phyloP scores from a whole-genome alignment of 2,113 vertebrate genomes.

The Ahaetulla prasina region DNA sequence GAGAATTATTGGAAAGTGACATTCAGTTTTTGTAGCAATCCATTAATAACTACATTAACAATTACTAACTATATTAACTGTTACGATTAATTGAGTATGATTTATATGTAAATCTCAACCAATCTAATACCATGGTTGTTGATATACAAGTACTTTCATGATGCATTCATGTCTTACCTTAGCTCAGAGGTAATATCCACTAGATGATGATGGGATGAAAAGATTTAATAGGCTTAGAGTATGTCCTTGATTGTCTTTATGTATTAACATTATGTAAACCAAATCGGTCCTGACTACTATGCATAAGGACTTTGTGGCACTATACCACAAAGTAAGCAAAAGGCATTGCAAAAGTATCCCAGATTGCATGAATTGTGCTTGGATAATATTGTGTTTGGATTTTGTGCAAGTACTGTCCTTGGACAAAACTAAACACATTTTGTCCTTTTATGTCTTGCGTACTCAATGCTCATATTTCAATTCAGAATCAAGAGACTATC shows the following conservation, averaged over 20 bases:
- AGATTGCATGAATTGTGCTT: not conserved
- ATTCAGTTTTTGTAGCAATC: slow-evolving; percentile 1
- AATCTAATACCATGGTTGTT: slow-evolving; percentile 9
- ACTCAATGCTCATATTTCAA: not conserved
- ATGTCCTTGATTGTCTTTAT: not conserved
- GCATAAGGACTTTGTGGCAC: not conserved
- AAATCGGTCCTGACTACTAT: not conserved
- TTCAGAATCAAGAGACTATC: not conserved
- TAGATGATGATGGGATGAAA: not conserved
- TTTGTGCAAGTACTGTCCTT: not conserved
- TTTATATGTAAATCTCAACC: slow-evolving; percentile 3
- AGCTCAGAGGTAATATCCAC: not conserved
- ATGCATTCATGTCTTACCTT: fast-evolving
- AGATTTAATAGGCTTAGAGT: not conserved
- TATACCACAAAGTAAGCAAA: not conserved
- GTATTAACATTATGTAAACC: not conserved
- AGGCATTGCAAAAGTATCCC: not conserved
- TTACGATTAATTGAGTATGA: not conserved
- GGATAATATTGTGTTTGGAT: not conserved
- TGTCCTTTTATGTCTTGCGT: not conserved
- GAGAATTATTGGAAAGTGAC: slow-evolving; percentile 1
- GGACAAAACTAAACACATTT: not conserved
- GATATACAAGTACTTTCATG: not conserved
- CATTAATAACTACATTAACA: not conserved
- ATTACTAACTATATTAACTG: not conserved